Evolutionary conservation across 2,113 vertebrate species (phyloP), one percentile per base, ranked within the genome.

Genomic region (Clupea harengus): DNA sequence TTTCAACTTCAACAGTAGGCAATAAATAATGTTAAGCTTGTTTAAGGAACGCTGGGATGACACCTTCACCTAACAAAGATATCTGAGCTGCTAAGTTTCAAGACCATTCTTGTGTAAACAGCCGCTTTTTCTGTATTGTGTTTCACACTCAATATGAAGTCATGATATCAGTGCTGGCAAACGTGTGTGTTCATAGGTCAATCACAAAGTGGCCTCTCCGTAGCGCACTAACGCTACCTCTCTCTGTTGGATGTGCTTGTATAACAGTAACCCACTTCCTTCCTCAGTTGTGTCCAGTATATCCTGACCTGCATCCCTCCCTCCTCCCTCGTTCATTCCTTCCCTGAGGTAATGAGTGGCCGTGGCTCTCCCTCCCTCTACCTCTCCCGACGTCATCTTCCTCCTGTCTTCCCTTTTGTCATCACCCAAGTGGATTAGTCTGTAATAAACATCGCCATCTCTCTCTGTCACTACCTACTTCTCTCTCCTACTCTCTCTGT

Each of bases 391-490:
- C 45, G 11, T 49, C 22, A 32, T n/a, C 28, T 17, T 75, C 5
- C 49, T 81, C 80, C 87, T 85, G 75, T 86, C 89, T 83, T 80
- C 82, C 47, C 47, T 49, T 49, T 49, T 11, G 47, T 49, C 47
- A 39, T 39, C 11, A 54, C 52, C 54, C 54, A 18, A 60, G 54
- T 22, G 54, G 54, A 60, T 22, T 22, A 22, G 54, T 60, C 6
- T 22, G 18, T 22, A 57, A 57, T 17, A 20, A 57, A 18, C 54
- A 1, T 57, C 54, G n/a, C n/a, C n/a, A n/a, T 18, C 52, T 83
- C 82, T 46, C 87, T 54, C 85, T 89, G 88, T 87, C 88, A 80
- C 87, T 82, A 81, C 85, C 86, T 47, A 39, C 46, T 47, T 52
- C 0, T 52, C 50, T 52, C 11, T 18, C 50, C 6, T 6, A 22